These are phyloP conservation scores for Hyles lineata DNA, from an alignment of 2,888 invertebrate genomes.

Conservation along the genomic window DNA sequence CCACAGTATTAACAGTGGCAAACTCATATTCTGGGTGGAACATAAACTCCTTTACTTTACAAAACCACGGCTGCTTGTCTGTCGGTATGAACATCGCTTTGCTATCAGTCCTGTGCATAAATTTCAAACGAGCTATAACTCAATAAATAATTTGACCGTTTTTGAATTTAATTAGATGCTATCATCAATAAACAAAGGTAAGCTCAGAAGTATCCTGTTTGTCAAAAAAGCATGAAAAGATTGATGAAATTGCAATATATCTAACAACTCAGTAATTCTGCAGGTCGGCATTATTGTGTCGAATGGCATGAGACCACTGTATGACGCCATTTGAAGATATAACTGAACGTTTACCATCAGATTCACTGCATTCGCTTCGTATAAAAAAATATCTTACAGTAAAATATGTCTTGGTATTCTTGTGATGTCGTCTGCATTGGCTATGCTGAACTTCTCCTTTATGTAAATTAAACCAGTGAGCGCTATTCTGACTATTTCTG, in stretches of 20 bases:
- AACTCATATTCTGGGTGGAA: constrained; percentile 64
- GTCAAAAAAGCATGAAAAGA: too few species aligned
- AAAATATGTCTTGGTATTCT: constrained; percentile 52
- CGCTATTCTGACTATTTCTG: constrained; percentile 45
- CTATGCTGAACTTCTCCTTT: constrained; percentile 54
- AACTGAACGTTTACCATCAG: too few species aligned
- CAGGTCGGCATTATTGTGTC: too few species aligned
- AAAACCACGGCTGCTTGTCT: constrained; percentile 48
- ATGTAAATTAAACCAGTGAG: constrained; percentile 63
- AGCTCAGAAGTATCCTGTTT: too few species aligned
- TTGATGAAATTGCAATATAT: too few species aligned
- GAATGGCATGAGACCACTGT: too few species aligned
- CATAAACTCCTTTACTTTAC: constrained; percentile 46
- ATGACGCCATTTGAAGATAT: too few species aligned
- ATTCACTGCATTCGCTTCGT: not conserved
- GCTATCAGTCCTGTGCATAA: constrained; percentile 40
- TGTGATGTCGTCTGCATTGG: constrained; percentile 60
- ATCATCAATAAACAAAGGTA: too few species aligned
- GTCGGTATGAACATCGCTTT: constrained; percentile 59
- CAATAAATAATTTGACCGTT: too few species aligned
- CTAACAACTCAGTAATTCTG: too few species aligned
- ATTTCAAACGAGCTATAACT: not conserved
- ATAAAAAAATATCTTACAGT: constrained; percentile 45
- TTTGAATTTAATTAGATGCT: too few species aligned
- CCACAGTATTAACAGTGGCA: constrained; percentile 55